phyloP scores from a whole-genome alignment of 2,797 vertebrate genomes.

The Emys orbicularis region DNA sequence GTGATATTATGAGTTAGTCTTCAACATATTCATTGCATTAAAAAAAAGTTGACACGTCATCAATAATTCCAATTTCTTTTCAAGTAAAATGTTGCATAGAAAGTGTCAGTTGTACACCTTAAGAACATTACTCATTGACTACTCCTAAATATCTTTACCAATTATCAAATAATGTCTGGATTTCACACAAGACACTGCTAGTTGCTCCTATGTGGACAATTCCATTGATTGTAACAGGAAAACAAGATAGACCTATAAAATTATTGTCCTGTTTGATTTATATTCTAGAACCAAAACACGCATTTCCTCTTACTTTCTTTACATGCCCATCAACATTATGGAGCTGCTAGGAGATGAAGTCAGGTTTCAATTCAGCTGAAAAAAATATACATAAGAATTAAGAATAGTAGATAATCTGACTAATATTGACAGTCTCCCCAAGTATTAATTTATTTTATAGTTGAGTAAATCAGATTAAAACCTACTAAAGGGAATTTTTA shows the following conservation, averaged over 20 bases:
- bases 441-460: not conserved
- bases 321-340: not conserved
- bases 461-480: not conserved
- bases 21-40: not conserved
- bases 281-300: not conserved
- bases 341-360: not conserved
- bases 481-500: not conserved
- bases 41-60: too few species aligned
- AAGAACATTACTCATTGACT: not conserved
- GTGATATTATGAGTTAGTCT: not conserved
- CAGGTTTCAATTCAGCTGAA: conserved; percentile 32
- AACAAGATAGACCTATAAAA: too few species aligned
- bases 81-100: not conserved
- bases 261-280: not conserved
- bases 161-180: conserved; percentile 46
- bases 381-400: not conserved
- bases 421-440: not conserved
- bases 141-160: conserved; percentile 58
- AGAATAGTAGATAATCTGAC: not conserved
- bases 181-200: conserved; percentile 38
- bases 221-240: not conserved
- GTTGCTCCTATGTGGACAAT: conserved; percentile 60
- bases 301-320: not conserved
- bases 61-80: too few species aligned
- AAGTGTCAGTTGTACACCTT: conserved; percentile 27